Base-by-base conservation (phyloP, 2,797 vertebrate genomes). In the Iguana delicatissima region DNA sequence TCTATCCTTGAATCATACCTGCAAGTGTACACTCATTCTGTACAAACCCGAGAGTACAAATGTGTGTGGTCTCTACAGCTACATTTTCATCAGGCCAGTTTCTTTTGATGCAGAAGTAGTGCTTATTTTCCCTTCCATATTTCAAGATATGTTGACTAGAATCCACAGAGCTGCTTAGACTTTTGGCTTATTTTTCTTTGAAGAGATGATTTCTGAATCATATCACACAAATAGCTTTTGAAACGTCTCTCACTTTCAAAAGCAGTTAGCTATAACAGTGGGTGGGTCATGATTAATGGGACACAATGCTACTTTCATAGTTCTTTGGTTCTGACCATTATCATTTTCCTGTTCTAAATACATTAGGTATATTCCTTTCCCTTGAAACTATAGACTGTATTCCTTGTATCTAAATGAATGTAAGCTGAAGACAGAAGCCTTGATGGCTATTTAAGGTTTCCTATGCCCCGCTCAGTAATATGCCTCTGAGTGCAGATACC, bases 401-500 rank as follows among this genome's bases (percentile, higher is more conserved):
- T 77, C 46, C 26, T 1, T 82, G n/a, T 57, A 42, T 57, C 57
- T 67, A 73, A 32, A 26, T 90, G 8, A 55, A 57, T 69, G 69
- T 80, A 82, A 62, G 20, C 9, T 62, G 83, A 93, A 93, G 93
- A 57, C 1, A 85, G 86, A 88, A 87, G 80, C 62, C 85, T 92
- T 83, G 72, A 85, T 92, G 80, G 80, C 80, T 95, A 35, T 96
- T 93, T 92, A 89, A 64, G 86, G 64, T 85, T 94, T 94, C 42
- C 42, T 90, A 0, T 85, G 80, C 81, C 89, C 85, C 52, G 24
- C 59, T 87, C 74, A 81, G 87, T 91, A 92, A 69, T 88, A 72
- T 93, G 88, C 94, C 96, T 95, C 92, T 89, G 92, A 95, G 94
- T 82, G 57, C 88, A 94, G 93, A 93, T 94, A 93, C 82, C 93